A percentile compares a stretch with the other conserved stretches of the same genome.
These are phyloP conservation scores for Dolichoris vasculosae DNA, from an alignment of 1,140 invertebrate genomes.

Conservation along the genomic window DNA sequence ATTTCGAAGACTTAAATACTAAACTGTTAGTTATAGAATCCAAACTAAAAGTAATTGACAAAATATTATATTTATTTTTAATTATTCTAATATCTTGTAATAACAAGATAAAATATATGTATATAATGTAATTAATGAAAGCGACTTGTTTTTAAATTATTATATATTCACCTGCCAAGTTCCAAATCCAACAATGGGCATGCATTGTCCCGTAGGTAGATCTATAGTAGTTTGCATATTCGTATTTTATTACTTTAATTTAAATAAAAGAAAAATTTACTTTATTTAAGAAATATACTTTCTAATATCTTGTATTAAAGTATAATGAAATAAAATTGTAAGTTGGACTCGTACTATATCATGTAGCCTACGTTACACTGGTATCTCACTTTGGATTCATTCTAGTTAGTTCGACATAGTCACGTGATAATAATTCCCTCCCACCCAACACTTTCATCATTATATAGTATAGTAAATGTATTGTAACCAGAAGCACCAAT, in stretches of 20 bases:
- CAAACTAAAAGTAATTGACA: no score
- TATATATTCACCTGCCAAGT: conserved; percentile 78
- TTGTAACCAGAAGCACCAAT: background rate
- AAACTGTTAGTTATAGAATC: no score
- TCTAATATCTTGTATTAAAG: no score
- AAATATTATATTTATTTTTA: no score
- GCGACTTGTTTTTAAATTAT: background rate
- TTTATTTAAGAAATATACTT: no score
- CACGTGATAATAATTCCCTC: conserved; percentile 2
- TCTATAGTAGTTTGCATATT: background rate
- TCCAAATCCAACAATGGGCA: conserved; percentile 80
- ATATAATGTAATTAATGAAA: no score
- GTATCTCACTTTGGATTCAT: background rate
- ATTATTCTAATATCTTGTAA: no score
- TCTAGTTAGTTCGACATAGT: background rate
- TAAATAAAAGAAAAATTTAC: background rate
- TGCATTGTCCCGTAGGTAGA: conserved; percentile 71
- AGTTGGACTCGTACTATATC: background rate
- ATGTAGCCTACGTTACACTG: background rate
- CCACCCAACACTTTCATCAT: conserved; percentile 20
- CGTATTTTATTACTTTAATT: background rate
- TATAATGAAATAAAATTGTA: background rate
- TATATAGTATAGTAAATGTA: background rate
- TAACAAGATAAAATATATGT: no score
- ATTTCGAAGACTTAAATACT: no score